phyloP scores from a whole-genome alignment of 2,797 vertebrate genomes.

The Falco berigora region DNA sequence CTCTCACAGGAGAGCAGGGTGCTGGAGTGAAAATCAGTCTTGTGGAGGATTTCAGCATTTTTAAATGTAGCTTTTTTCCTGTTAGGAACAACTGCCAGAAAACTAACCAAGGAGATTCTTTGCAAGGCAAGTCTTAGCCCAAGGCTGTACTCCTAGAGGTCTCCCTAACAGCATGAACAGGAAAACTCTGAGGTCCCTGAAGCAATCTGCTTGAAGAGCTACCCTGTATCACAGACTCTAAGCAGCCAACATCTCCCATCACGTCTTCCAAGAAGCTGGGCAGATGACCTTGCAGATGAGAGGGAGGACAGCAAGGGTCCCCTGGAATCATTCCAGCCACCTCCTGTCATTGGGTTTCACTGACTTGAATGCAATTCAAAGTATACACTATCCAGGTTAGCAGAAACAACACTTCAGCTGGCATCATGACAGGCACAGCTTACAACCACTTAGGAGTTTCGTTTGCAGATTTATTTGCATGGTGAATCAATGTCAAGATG shows the following conservation, averaged over 20 bases:
- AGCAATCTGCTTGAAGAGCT: not conserved
- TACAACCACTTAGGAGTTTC: not conserved
- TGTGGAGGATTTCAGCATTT: not conserved
- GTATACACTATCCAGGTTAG: not conserved
- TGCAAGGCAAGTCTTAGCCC: not conserved
- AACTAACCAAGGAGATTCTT: not conserved
- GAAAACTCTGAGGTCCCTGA: not conserved
- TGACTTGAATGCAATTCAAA: not conserved
- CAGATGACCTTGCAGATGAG: not conserved
- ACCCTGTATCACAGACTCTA: not conserved
- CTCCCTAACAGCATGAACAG: not conserved
- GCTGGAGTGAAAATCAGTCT: not conserved
- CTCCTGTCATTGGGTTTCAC: not conserved
- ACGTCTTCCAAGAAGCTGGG: not conserved
- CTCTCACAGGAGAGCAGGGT: not conserved
- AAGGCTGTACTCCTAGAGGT: not conserved
- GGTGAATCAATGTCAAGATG: not conserved
- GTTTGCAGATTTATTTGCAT: slow-evolving; percentile 14
- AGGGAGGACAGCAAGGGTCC: not conserved
- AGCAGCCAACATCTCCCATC: not conserved
- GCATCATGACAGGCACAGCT: not conserved
- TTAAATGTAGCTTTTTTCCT: not conserved
- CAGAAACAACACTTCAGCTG: not conserved
- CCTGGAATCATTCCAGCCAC: not conserved
- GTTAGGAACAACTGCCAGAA: not conserved